Conservation (phyloP, 2,113 vertebrate genomes). For the Ranitomeya variabilis region DNA sequence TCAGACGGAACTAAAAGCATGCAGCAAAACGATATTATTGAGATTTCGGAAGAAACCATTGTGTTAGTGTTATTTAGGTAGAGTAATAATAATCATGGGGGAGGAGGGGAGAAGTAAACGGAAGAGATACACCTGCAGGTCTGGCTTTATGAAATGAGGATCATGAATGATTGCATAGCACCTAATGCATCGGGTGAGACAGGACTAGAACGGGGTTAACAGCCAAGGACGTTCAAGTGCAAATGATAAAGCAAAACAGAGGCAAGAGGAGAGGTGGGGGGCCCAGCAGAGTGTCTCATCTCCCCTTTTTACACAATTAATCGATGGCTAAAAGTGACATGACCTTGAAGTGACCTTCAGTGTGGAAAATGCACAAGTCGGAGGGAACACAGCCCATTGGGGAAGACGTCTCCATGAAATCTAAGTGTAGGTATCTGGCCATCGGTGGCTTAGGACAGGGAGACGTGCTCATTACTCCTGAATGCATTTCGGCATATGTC, state of each 20-base stretch:
- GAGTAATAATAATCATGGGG: conserved; percentile 68
- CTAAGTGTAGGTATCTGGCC: background rate
- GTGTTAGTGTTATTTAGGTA: conserved; percentile 88
- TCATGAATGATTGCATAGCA: conserved; percentile 89
- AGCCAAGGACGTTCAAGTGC: conserved; percentile 64
- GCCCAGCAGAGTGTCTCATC: conserved; percentile 89
- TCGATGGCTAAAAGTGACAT: background rate
- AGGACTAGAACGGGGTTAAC: conserved; percentile 88
- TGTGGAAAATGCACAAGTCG: background rate
- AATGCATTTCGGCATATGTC: background rate
- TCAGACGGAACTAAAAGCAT: conserved; percentile 69
- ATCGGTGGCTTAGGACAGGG: background rate
- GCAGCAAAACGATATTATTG: conserved; percentile 75
- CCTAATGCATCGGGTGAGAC: conserved; percentile 87
- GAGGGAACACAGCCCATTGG: background rate
- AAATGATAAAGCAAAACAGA: conserved; percentile 77
- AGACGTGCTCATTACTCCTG: background rate
- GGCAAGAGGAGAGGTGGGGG: conserved; percentile 65
- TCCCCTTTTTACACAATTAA: conserved; percentile 61
- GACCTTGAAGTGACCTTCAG: conserved; percentile 25
- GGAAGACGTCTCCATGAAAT: background rate
- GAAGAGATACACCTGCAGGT: conserved; percentile 58
- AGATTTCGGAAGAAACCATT: conserved; percentile 85
- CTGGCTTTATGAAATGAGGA: conserved; percentile 62
- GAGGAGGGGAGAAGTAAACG: conserved; percentile 66